phyloP scores from a whole-genome alignment of 1,140 invertebrate species.

The Heliconius eleuchia region DNA sequence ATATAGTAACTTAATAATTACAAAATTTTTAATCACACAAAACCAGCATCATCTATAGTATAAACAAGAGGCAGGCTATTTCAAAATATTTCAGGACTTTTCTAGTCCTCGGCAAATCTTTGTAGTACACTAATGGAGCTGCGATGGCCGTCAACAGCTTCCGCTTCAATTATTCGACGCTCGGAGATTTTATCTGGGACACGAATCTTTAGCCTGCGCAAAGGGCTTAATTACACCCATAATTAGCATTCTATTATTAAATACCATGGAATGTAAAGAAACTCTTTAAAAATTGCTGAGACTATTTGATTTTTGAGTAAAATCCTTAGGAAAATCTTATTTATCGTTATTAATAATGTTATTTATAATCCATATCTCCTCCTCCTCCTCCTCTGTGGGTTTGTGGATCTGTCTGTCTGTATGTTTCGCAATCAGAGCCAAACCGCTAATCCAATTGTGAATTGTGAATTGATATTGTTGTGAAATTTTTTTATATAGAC shows the following conservation, averaged over 20 bases:
- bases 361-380: too few species aligned
- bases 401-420: too few species aligned
- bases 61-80: too few species aligned
- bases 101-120: constrained; percentile 16
- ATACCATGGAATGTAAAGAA: constrained; percentile 8
- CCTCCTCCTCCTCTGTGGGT: too few species aligned
- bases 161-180: constrained; percentile 35
- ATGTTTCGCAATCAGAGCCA: too few species aligned
- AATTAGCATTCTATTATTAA: constrained; percentile 17
- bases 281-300: background rate
- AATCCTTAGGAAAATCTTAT: background rate
- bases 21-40: background rate
- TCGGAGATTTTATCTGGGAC: constrained; percentile 29
- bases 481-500: too few species aligned
- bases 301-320: background rate
- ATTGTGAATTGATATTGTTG: too few species aligned
- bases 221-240: constrained; percentile 18
- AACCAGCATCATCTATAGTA: background rate
- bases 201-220: constrained; percentile 19
- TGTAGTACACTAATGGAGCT: constrained; percentile 29
- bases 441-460: too few species aligned
- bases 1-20: too few species aligned
- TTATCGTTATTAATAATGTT: background rate
- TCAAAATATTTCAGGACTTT: constrained; percentile 7
- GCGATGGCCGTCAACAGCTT: constrained; percentile 33